Conservation (phyloP, 2,888 invertebrate genomes). For the Carcina quercana region DNA sequence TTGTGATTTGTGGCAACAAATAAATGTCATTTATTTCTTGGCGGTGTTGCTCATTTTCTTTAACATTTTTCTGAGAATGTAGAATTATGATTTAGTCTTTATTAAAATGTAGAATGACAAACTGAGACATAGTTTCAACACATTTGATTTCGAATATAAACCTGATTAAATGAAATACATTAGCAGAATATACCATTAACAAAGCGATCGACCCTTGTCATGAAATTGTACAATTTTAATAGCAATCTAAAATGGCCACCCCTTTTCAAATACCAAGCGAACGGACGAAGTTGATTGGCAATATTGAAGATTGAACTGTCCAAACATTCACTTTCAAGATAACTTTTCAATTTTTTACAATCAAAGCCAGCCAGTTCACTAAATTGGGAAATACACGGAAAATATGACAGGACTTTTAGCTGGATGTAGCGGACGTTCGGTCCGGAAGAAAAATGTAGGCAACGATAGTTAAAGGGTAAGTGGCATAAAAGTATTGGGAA, state of each 20-base stretch:
- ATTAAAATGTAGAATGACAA: no score
- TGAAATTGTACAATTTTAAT: slow-evolving; percentile 49
- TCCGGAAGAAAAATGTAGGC: slow-evolving; percentile 28
- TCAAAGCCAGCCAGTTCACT: slow-evolving; percentile 30
- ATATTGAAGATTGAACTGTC: slow-evolving; percentile 52
- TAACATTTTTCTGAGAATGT: slow-evolving; percentile 6
- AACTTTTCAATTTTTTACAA: slow-evolving; percentile 43
- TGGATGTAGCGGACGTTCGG: slow-evolving; percentile 21
- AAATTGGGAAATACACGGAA: slow-evolving; percentile 36
- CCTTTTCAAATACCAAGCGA: slow-evolving; percentile 41
- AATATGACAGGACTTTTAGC: slow-evolving; percentile 32
- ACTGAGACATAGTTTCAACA: no score
- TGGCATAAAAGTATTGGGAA: slow-evolving; percentile 37
- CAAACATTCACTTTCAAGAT: slow-evolving; percentile 40
- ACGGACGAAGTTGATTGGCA: slow-evolving; percentile 47
- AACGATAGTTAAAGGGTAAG: slow-evolving; percentile 20
- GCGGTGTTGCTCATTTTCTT: slow-evolving; percentile 1
- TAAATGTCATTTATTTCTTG: slow-evolving; percentile 12
- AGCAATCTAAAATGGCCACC: slow-evolving; percentile 29
- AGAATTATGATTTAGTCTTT: slow-evolving; percentile 6
- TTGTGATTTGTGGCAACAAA: slow-evolving; percentile 12
- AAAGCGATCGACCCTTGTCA: slow-evolving; percentile 40
- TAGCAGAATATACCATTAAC: no score
- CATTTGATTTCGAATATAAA: no score
- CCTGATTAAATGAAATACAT: no score